phyloP scores from a whole-genome alignment of 1,140 invertebrate genomes.

The Lepeophtheirus salmonis region DNA sequence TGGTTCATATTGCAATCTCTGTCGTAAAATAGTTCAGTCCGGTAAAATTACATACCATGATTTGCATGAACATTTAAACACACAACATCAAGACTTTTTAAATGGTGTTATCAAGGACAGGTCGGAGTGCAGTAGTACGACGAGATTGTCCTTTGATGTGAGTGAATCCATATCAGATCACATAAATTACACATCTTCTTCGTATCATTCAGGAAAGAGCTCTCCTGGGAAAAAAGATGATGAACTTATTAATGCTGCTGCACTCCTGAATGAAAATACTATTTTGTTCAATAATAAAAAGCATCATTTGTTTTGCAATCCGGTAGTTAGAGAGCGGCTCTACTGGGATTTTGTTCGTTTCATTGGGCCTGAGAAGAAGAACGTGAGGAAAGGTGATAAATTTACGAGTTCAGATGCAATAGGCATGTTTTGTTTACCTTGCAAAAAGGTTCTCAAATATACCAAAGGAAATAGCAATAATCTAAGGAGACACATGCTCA shows the following conservation, averaged over 20 bases:
- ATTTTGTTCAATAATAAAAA: not conserved
- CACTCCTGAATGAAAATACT: not conserved
- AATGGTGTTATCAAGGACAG: not conserved
- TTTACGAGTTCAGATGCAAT: not conserved
- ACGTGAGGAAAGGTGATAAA: not conserved
- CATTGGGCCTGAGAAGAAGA: not conserved
- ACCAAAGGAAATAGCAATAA: not conserved
- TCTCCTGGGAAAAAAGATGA: no score
- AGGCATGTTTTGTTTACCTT: not conserved
- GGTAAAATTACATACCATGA: not conserved
- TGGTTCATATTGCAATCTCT: not conserved
- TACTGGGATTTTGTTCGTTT: not conserved
- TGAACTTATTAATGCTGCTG: no score
- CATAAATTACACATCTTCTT: no score
- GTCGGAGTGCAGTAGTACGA: not conserved
- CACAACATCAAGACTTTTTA: not conserved
- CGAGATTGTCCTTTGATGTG: not conserved
- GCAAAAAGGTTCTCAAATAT: not conserved
- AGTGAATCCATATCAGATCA: no score
- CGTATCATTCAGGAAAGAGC: no score
- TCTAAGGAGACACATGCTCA: not conserved
- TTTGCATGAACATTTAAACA: not conserved
- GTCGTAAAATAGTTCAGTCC: not conserved
- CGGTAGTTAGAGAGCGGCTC: not conserved
- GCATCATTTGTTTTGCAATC: not conserved